These are phyloP conservation scores for Cherax quadricarinatus DNA, from an alignment of 1,140 invertebrate genomes.

Conservation along the genomic window DNA sequence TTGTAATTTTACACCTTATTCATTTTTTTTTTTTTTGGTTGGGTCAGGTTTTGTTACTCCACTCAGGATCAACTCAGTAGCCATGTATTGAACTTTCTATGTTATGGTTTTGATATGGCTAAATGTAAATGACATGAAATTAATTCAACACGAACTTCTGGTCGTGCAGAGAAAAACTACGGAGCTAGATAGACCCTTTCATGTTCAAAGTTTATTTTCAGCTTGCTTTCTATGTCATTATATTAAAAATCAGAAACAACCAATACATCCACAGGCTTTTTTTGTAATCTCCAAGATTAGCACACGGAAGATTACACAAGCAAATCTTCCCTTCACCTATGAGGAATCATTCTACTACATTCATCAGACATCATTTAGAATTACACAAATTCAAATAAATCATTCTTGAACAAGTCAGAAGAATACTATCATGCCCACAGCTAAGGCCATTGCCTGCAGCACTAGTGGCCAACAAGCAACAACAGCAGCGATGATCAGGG, in stretches of 20 bases:
- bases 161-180: slow-evolving; percentile 24
- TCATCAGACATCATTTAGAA: slow-evolving; percentile 14
- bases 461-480: slow-evolving; percentile 29
- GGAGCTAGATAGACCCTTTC: slow-evolving; percentile 25
- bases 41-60: slow-evolving; percentile 2
- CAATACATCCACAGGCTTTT: slow-evolving; percentile 24
- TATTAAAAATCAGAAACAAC: slow-evolving; percentile 21
- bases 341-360: neutral
- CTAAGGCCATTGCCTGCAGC: slow-evolving; percentile 14
- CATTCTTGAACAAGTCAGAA: neutral
- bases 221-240: slow-evolving; percentile 6
- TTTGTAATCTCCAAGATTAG: neutral
- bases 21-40: neutral
- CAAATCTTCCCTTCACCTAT: neutral
- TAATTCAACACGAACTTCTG: slow-evolving; percentile 23
- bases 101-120: slow-evolving; percentile 28
- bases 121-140: slow-evolving; percentile 36
- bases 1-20: neutral
- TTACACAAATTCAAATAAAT: slow-evolving; percentile 17
- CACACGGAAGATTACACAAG: slow-evolving; percentile 20
- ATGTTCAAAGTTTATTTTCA: slow-evolving; percentile 3
- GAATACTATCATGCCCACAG: neutral
- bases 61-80: slow-evolving; percentile 9
- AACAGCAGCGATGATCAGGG: neutral
- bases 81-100: neutral